A percentile compares a stretch with the other conserved stretches of the same genome.
Conservation (phyloP, 2,797 vertebrate genomes). For the Phoeniculus purpureus region DNA sequence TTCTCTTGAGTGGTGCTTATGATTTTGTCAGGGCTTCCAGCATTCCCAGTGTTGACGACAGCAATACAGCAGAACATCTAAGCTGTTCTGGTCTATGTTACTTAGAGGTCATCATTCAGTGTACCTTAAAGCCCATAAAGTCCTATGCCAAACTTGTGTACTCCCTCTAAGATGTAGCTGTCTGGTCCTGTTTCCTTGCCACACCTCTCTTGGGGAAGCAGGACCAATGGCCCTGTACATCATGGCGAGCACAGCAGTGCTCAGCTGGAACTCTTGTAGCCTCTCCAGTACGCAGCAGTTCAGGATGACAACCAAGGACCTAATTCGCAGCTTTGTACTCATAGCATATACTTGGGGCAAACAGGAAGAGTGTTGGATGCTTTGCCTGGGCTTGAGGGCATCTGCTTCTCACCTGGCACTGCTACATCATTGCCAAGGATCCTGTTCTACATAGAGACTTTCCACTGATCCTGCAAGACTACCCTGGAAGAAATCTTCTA, state of each 20-base stretch:
- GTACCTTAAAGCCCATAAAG: neutral
- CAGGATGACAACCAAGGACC: neutral
- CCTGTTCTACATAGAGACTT: neutral
- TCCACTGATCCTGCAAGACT: neutral
- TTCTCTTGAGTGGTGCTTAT: neutral
- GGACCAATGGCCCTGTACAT: neutral
- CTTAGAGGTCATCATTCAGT: neutral
- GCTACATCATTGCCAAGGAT: neutral
- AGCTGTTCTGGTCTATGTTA: neutral
- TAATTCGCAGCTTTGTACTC: neutral
- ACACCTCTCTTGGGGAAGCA: no score
- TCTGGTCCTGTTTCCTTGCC: neutral
- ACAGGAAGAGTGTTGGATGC: neutral
- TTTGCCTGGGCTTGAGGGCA: neutral
- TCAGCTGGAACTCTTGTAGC: neutral
- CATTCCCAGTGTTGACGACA: neutral
- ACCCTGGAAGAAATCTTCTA: neutral
- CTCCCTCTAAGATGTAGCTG: neutral
- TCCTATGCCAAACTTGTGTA: neutral
- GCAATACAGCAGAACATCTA: neutral
- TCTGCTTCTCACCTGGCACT: neutral
- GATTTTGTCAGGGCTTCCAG: neutral
- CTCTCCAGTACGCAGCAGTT: rapidly evolving
- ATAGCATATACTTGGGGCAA: neutral
- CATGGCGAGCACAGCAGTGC: neutral